Base-by-base conservation (phyloP, 1,140 invertebrate species). In the Ceratina japonica region DNA sequence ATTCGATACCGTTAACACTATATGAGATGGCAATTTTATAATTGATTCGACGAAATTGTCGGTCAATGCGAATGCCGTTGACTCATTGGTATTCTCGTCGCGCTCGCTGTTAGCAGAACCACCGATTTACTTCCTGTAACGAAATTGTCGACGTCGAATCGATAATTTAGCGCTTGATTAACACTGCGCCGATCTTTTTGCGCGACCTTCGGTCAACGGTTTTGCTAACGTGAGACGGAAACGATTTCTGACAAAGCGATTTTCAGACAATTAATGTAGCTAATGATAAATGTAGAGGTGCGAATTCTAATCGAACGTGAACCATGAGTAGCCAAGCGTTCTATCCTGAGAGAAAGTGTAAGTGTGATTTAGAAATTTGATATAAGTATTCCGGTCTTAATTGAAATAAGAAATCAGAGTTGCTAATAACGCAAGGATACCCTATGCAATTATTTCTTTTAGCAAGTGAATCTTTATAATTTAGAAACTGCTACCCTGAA, bases 1-100 rank as follows among this genome's bases (percentile, higher is more conserved):
- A 64, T 15, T 66, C 24, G 20, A 49, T 79, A 79, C 69, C 52
- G 54, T 37, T 65, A 61, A 8, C 49, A 24, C 49, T 8, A 56
- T 82, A 65, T 51, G 22, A 31, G 22, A 22, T 54, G 49, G 49
- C 56, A 63, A 70, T 62, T 72, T 80, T 61, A 62, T 52, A 62
- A 69, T 61, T 20, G 62, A 65, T 62, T 49, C 76, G 61, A 22
- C 27, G 61, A 72, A 27, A 59, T 16, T 22, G 20, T 16, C 15
- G 52, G n/a, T 20, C 70, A 51, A 72, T 31, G 63, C 58, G 66
- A 72, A 75, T 78, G 56, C 65, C 75, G 22, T 54, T 31, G 24
- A 64, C 24, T 82, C 62, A 68, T 76, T 80, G 64, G 58, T 80
- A 82, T 85, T 82, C 83, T 58, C 49, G 59, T 71, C 66, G 65